Evolutionary conservation across 1,140 invertebrate genomes (phyloP), one percentile per base, ranked within the genome.

Genomic region (Megathymus violae): DNA sequence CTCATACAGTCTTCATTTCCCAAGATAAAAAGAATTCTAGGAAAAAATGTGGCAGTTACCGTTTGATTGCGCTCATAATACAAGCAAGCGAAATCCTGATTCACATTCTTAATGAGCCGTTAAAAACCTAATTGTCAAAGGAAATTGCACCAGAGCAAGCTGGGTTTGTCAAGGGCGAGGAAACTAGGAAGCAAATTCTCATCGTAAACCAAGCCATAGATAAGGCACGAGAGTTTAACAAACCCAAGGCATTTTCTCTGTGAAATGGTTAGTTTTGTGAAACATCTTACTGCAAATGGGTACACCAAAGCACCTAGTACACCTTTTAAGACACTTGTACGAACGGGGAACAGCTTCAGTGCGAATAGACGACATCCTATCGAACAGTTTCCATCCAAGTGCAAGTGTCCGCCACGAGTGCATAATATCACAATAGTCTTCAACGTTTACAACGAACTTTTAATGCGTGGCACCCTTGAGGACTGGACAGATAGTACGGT

Each of bases 21-120:
- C 25, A 27, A 4, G n/a, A n/a, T 4, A n/a, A 27, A 27, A 27
- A 27, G 25, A 4, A 9, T 4, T 27, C 25, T 4, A 27, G n/a
- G 4, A 4, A 4, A 9, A 27, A 27, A 41, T 31, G 11, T 14
- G 11, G 1, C 34, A 27, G 9, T 40, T 1, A 19, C 22, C n/a
- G 17, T 10, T 25, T 56, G 0, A 58, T 73, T 27, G 54, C 67
- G 7, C 36, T 69, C 0, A 69, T 73, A 9, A 52, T 63, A 11
- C 60, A 73, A 15, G 67, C 67, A 0, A 73, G 63, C 58, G 67
- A 73, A 54, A 60, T 73, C 4, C 2, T 73, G 10, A 17, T 73
- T 25, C 64, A 68, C 7, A 62, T 71, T 38, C 13, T 67, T 5
- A 62, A 68, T 31, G 36, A 59, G 14, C 16, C 61, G 31, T 40